Conservation (phyloP, 2,888 invertebrate genomes). For the Saturnia pavonia region DNA sequence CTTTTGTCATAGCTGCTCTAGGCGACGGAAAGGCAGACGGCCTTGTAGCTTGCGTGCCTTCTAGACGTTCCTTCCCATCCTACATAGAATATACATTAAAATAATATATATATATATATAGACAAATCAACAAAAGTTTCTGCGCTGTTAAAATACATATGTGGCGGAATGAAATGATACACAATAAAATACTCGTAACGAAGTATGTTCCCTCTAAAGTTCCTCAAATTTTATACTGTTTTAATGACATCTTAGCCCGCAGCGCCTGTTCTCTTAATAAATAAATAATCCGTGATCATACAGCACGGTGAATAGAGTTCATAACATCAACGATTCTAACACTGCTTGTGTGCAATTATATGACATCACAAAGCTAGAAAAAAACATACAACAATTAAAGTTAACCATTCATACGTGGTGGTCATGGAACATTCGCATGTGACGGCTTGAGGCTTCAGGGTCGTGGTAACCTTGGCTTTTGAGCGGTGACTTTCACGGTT, state of each 20-base stretch:
- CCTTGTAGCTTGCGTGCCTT: conserved; percentile 73
- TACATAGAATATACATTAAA: conserved; percentile 42
- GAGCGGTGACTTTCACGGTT: conserved; percentile 81
- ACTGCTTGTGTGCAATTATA: conserved; percentile 47
- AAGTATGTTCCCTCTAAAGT: too few species aligned
- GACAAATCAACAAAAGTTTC: not conserved
- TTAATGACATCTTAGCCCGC: conserved; percentile 2
- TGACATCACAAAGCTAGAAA: conserved; percentile 69
- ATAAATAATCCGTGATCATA: conserved; percentile 11
- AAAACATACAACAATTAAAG: conserved; percentile 61
- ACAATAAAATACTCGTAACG: not conserved
- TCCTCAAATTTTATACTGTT: not conserved
- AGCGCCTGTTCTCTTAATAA: conserved; percentile 3
- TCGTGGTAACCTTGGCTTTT: conserved; percentile 80
- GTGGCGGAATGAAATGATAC: not conserved
- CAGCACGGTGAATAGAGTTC: not conserved
- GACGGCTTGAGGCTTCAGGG: conserved; percentile 65
- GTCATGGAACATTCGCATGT: conserved; percentile 72
- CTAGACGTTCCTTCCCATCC: conserved; percentile 70
- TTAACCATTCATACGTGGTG: conserved; percentile 52
- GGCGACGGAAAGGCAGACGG: conserved; percentile 75
- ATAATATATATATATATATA: not conserved
- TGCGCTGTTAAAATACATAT: conserved; percentile 5
- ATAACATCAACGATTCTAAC: conserved; percentile 31
- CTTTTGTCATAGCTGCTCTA: conserved; percentile 76